Base-by-base conservation (phyloP, 2,797 vertebrate species). In the Cuculus canorus region DNA sequence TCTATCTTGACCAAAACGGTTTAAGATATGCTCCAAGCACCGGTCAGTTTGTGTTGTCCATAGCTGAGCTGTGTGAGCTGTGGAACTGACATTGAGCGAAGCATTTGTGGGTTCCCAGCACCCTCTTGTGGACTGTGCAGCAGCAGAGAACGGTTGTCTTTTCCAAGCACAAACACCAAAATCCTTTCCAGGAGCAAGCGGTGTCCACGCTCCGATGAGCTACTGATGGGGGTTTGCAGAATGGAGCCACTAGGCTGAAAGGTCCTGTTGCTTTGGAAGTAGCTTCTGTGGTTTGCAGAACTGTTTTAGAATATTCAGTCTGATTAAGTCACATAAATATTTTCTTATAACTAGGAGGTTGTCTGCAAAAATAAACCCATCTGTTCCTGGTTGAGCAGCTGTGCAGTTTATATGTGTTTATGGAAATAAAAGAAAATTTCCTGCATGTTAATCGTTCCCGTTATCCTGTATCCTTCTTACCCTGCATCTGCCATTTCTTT, bases 111-210 rank as follows among this genome's bases (percentile, higher is more conserved):
- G 39, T 45, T 78, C 52, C 59, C 86, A 95, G 90, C 92, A 81
- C 92, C 95, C 92, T 82, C 95, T 95, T 7, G 87, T 84, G 95
- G 93, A n/a, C 79, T 64, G 9, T 39, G 28, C 4, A 45, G 24
- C 13, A 37, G 30, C 43, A 37, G 47, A 52, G 41, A 88, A 7
- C 27, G 28, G 60, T 57, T 52, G n/a, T 35, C 15, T 47, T 73
- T 47, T 43, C 13, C 5, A 11, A 32, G 23, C 27, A 30, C 41
- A 41, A 16, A 15, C n/a, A 33, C 3, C 23, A 15, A 33, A 59
- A 66, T 33, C 11, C 18, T 47, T 61, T 30, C 8, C 17, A 16
- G 48, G 37, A 43, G 4, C 8, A 5, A 33, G 18, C 23, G 10
- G 6, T 59, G 54, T 57, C 7, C 5, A 30, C 7, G 2, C 37